phyloP scores from a whole-genome alignment of 2,888 invertebrate genomes.

The Drosophila rellima region DNA sequence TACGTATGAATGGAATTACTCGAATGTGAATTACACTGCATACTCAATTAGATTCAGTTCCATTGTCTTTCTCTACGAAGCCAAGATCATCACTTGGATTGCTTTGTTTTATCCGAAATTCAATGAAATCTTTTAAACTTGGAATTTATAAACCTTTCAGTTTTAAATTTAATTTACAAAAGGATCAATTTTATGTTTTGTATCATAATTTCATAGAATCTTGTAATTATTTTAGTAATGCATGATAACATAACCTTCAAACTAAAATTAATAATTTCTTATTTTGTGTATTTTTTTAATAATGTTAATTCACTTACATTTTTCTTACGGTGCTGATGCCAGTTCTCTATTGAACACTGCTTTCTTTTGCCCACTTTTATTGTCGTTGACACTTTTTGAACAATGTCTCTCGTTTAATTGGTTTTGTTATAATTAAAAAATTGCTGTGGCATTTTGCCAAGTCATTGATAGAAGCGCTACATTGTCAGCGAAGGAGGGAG shows the following conservation, averaged over 20 bases:
- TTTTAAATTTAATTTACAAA: too few relatives aligned
- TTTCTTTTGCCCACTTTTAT: constrained; percentile 52
- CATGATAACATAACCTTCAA: too few relatives aligned
- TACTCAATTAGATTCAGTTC: constrained; percentile 5
- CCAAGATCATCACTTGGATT: not conserved
- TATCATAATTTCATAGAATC: too few relatives aligned
- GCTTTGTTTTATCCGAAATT: not conserved
- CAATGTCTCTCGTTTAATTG: constrained; percentile 45
- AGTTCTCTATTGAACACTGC: constrained; percentile 3
- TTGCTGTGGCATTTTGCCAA: constrained; percentile 67
- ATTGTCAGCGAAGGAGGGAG: not conserved
- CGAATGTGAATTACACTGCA: not conserved
- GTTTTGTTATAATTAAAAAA: constrained; percentile 69
- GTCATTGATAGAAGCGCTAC: constrained; percentile 48
- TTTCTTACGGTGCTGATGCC: constrained; percentile 3
- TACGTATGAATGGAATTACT: constrained; percentile 6
- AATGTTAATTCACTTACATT: too few relatives aligned
- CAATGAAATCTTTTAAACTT: not conserved
- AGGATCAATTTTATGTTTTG: too few relatives aligned
- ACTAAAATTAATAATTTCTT: too few relatives aligned
- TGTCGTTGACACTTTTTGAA: constrained; percentile 55
- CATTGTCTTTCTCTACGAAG: constrained; percentile 7
- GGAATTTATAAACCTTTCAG: not conserved
- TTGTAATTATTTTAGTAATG: too few relatives aligned
- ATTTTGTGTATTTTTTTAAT: too few relatives aligned